Conservation (phyloP, 2,888 invertebrate genomes). For the Frankliniella intonsa region DNA sequence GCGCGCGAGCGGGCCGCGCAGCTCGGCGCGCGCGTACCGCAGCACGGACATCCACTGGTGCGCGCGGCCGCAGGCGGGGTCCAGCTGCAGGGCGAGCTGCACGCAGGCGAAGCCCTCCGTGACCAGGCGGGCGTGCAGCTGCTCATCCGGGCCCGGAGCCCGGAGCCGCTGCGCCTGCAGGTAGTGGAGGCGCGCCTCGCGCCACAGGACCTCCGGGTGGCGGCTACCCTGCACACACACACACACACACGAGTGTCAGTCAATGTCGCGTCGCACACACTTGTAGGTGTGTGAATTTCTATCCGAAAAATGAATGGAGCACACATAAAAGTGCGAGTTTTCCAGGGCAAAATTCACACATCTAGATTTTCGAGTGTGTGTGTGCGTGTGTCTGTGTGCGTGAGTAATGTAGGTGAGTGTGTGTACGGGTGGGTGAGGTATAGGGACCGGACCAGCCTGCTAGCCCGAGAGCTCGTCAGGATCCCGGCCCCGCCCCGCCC, state of each 20-base stretch:
- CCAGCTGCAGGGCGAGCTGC: not conserved
- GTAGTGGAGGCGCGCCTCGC: not conserved
- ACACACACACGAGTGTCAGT: not conserved
- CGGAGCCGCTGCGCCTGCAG: not conserved
- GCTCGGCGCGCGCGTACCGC: not conserved
- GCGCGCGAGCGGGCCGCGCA: not conserved
- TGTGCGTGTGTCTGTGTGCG: too few relatives aligned
- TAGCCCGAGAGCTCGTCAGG: too few relatives aligned
- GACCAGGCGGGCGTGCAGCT: not conserved
- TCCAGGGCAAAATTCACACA: too few relatives aligned
- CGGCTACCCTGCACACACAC: not conserved
- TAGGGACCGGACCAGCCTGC: too few relatives aligned
- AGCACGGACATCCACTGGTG: constrained; percentile 12
- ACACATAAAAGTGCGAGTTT: too few relatives aligned
- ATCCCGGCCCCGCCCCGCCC: too few relatives aligned
- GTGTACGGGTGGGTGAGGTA: too few relatives aligned
- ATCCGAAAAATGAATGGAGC: too few relatives aligned
- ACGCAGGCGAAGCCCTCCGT: not conserved
- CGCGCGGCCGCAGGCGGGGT: constrained; percentile 9
- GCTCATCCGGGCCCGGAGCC: not conserved
- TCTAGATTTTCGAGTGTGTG: too few relatives aligned
- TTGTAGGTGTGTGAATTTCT: too few relatives aligned
- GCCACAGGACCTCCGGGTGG: constrained; percentile 4
- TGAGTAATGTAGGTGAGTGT: too few relatives aligned
- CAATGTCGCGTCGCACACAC: not conserved